Conservation (phyloP, 2,888 invertebrate genomes). For the Tenodera sinensis region DNA sequence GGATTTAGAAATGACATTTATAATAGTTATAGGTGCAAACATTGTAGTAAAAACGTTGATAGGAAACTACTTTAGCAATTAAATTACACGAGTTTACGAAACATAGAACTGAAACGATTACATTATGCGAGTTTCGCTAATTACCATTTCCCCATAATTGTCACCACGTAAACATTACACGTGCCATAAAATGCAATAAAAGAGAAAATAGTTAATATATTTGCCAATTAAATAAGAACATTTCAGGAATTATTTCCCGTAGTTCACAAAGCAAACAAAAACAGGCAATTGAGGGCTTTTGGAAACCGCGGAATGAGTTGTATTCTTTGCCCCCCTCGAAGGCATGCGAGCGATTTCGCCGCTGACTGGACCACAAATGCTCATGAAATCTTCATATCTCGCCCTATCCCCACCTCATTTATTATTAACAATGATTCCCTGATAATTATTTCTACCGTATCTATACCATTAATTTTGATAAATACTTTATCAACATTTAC, state of each 20-base stretch:
- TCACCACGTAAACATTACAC: too few species aligned
- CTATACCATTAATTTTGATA: background rate
- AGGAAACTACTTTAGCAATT: too few species aligned
- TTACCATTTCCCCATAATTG: too few species aligned
- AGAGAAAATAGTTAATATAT: background rate
- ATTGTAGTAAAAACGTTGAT: too few species aligned
- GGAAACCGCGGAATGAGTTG: background rate
- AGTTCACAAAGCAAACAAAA: background rate
- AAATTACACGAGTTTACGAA: too few species aligned
- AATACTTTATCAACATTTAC: background rate
- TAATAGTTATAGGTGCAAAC: too few species aligned
- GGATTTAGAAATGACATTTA: too few species aligned
- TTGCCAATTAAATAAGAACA: background rate
- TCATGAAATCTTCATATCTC: background rate
- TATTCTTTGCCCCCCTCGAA: background rate
- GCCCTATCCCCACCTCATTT: background rate
- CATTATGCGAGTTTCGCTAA: too few species aligned
- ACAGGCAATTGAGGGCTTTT: background rate
- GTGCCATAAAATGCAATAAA: too few species aligned
- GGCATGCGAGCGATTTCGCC: background rate
- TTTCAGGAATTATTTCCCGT: background rate
- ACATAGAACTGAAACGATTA: too few species aligned
- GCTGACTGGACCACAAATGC: background rate
- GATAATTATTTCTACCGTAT: background rate
- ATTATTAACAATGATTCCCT: background rate